These are phyloP conservation scores for Sciurus carolinensis DNA, from an alignment of 2,797 vertebrate genomes.

Conservation along the genomic window DNA sequence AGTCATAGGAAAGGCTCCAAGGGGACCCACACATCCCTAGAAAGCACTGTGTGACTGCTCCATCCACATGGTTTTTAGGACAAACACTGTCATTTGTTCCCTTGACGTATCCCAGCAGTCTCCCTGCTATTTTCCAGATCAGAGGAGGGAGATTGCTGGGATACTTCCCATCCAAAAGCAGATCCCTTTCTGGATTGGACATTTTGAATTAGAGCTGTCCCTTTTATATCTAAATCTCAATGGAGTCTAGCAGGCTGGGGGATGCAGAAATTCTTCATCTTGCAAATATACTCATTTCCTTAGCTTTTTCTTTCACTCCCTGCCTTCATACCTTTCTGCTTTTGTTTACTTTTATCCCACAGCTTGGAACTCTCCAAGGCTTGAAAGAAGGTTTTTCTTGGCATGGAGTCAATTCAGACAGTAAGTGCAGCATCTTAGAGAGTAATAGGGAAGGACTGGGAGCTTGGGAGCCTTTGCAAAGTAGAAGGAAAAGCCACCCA, in stretches of 20 bases:
- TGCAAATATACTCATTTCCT: slow-evolving; percentile 60
- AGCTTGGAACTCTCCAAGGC: slow-evolving; percentile 51
- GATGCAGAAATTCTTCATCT: slow-evolving; percentile 14
- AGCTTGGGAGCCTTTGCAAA: slow-evolving; percentile 29
- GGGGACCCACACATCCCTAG: not conserved
- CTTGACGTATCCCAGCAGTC: not conserved
- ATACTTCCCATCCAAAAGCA: not conserved
- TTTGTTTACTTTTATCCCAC: slow-evolving; percentile 51
- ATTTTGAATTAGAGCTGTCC: not conserved
- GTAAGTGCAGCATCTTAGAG: slow-evolving; percentile 62
- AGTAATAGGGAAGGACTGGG: slow-evolving; percentile 27
- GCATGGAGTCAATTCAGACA: slow-evolving; percentile 7
- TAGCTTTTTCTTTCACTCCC: not conserved
- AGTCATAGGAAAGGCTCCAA: not conserved
- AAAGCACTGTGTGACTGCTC: not conserved
- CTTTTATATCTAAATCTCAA: slow-evolving; percentile 57
- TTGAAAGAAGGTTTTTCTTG: slow-evolving; percentile 70
- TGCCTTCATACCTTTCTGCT: slow-evolving; percentile 36
- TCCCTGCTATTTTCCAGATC: not conserved
- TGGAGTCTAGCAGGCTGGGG: not conserved
- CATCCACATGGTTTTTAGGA: slow-evolving; percentile 17
- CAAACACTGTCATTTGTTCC: not conserved
- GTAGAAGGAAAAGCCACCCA: slow-evolving; percentile 45
- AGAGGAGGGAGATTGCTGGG: not conserved
- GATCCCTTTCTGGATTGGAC: not conserved